phyloP scores from a whole-genome alignment of 1,140 invertebrate species.

The Macrotrachela quadricornifera region DNA sequence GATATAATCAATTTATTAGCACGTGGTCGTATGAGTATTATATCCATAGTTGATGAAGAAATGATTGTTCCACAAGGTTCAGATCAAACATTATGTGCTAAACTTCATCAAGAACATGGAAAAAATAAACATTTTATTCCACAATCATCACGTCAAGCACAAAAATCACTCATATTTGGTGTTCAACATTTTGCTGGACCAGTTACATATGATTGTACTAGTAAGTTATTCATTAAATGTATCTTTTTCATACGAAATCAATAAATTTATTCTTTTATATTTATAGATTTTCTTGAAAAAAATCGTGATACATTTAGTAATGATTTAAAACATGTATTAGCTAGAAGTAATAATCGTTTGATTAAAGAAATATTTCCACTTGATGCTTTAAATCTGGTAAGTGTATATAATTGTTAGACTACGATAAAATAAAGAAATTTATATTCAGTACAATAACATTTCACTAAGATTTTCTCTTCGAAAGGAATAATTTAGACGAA shows the following conservation, averaged over 20 bases:
- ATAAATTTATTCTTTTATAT: too few species aligned
- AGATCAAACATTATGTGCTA: slow-evolving; percentile 47
- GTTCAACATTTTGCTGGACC: not conserved
- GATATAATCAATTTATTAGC: slow-evolving; percentile 76
- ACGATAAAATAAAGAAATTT: too few species aligned
- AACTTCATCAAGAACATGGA: slow-evolving; percentile 46
- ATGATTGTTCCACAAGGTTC: slow-evolving; percentile 45
- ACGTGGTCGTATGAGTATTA: slow-evolving; percentile 82
- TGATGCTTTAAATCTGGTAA: too few species aligned
- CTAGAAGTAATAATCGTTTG: slow-evolving; percentile 76
- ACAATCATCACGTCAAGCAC: too few species aligned
- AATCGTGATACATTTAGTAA: slow-evolving; percentile 90
- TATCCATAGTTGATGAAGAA: slow-evolving; percentile 94
- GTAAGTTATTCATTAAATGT: slow-evolving; percentile 17
- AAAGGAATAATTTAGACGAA: too few species aligned
- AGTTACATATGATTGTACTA: slow-evolving; percentile 22
- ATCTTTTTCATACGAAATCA: too few species aligned
- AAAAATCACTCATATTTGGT: not conserved
- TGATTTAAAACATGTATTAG: slow-evolving; percentile 73
- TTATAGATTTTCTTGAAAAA: slow-evolving; percentile 60
- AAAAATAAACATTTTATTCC: too few species aligned
- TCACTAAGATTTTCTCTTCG: too few species aligned
- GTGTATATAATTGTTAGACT: too few species aligned
- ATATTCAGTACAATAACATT: too few species aligned
- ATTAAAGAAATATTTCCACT: slow-evolving; percentile 55